Conservation (phyloP, 2,113 vertebrate species). For the Halichoerus grypus region DNA sequence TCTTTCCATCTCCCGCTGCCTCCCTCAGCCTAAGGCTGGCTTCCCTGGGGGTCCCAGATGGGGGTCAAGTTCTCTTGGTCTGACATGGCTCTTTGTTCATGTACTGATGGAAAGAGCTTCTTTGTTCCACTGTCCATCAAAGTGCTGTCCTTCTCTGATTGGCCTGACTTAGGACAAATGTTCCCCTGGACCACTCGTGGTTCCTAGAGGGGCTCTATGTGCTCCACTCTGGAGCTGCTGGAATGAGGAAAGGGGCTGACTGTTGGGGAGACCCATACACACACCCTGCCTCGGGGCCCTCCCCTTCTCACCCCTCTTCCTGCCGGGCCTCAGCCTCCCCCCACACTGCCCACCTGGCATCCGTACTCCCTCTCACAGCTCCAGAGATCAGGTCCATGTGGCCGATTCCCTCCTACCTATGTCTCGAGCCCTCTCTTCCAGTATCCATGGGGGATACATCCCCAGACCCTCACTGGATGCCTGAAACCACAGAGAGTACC, state of each 20-base stretch:
- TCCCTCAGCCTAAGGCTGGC: background rate
- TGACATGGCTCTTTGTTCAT: background rate
- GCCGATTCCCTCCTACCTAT: background rate
- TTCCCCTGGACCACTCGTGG: too few relatives aligned
- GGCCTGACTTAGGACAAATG: background rate
- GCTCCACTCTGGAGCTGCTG: too few relatives aligned
- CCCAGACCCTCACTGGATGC: background rate
- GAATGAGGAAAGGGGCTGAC: background rate
- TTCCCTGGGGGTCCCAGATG: background rate
- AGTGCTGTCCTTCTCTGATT: background rate
- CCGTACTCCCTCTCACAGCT: fast-evolving
- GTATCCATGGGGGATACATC: fast-evolving
- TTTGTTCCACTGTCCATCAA: background rate
- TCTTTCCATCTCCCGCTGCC: background rate
- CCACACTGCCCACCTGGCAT: fast-evolving
- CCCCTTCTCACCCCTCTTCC: background rate
- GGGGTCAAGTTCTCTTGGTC: background rate
- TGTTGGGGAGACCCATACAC: background rate
- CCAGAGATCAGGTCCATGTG: fast-evolving
- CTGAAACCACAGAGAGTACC: background rate
- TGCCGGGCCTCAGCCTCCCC: background rate
- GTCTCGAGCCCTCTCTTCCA: background rate
- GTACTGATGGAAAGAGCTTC: background rate
- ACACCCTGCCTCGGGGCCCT: fast-evolving
- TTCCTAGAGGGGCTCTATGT: background rate